Evolutionary conservation across 1,140 invertebrate species (phyloP), one percentile per base, ranked within the genome.

Genomic region (Drosophila punjabiensis): DNA sequence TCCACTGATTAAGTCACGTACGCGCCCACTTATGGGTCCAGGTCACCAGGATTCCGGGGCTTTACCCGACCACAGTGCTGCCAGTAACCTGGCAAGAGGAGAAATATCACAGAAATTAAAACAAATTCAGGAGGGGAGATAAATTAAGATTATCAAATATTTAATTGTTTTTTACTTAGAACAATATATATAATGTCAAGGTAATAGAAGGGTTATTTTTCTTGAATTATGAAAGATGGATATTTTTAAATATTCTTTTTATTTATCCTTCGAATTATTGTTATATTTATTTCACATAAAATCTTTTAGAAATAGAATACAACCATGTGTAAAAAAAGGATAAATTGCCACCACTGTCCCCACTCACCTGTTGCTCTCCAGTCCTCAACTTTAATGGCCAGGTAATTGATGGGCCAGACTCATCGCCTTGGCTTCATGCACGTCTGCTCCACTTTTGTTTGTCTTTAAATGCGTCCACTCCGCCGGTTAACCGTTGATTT

Each of bases 1-100:
- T 67, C 48, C 33, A 52, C 75, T 90, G 85, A 90, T 85, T 85
- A 85, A 79, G 82, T 89, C 85, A 89, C 85, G 85, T 89, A 85
- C 61, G 53, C 55, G 66, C 60, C 74, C 78, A 89, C 84, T 79
- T 80, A 69, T 66, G 58, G 53, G 41, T 32, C 20, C 28, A 35
- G 64, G 39, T n/a, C 18, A 41, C 24, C 20, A 45, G 66, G 47
- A 45, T 39, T 53, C 37, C 43, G n/a, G 45, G 43, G 45, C 52
- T 37, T 74, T 50, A n/a, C 52, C 13, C 28, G 43, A 53, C 63
- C 71, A 62, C 55, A 58, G 55, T 39, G 55, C 5, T 58, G 55
- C 5, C 14, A 39, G 55, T 16, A 39, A 14, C 5, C 55, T n/a
- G 55, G 20, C 9, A 24, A 56, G 5, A 55, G 6, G 18, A 8